Base-by-base conservation (phyloP, 1,140 invertebrate species). In the Carcinoscorpius rotundicauda region DNA sequence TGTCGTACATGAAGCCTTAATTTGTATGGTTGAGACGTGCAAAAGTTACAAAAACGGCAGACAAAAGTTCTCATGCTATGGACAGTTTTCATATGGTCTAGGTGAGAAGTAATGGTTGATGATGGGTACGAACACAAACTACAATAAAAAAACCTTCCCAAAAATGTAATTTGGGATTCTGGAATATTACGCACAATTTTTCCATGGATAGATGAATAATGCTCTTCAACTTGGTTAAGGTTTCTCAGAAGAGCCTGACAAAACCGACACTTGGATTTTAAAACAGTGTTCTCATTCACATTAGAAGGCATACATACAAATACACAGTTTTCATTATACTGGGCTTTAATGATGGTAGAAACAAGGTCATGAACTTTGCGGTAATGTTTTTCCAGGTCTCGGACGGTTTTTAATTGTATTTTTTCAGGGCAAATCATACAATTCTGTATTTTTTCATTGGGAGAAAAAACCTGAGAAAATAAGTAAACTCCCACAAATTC, bases 21-120 rank as follows among this genome's bases (percentile, higher is more conserved):
- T 6, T 72, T 65, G 64, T 64, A 68, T n/a, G 69, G 68, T 49
- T 70, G 69, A 52, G 71, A 67, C 3, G 72, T 73, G 56, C 70
- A 69, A 60, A 71, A 71, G 5, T 60, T 67, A 64, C 72, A 73
- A 51, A 64, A 70, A 52, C 71, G 68, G 52, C 72, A 73, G 48
- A 69, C 62, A 64, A 67, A 73, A 5, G 72, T 73, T 60, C 71
- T 68, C 68, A 72, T 66, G n/a, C 65, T 58, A 62, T 73, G 72
- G 51, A 67, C 62, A 5, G 9, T 5, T 65, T 73, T 73, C 72
- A 73, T 73, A 60, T 73, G 72, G 49, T 69, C 55, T 58, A 72
- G 72, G 66, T 73, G 72, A 52, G 59, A 50, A 8, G 58, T 51
- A 60, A 73, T 73, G 63, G 69, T 67, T 9, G 11, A 49, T 8